Evolutionary conservation across 2,797 vertebrate species (phyloP), one percentile per base, ranked within the genome.

Genomic region (Kryptopterus vitreolus): DNA sequence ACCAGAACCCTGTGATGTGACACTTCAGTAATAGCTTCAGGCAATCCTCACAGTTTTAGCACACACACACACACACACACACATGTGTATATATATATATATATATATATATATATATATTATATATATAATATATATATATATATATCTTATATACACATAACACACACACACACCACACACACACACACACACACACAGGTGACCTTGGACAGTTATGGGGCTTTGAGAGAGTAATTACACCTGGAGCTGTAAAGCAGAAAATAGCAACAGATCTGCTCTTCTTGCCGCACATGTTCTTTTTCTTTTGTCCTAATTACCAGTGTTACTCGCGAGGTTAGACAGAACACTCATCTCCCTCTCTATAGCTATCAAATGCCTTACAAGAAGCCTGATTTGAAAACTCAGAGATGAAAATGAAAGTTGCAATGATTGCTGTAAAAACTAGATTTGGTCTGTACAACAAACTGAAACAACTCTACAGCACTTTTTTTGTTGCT

Each of bases 141-240:
- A 50, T 11, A 50, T 11, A 50, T 11, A 50, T 9, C n/a, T n/a
- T n/a, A 50, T 11, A 50, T 11, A 50, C 48, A 50, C 48, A 50
- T 11, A 50, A 50, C 15, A 38, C 20, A 38, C 29, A 38, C 62
- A 38, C 62, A 13, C 62, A 38, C 62, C 62, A 65, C 31, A 33
- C 18, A 65, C 62, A 43, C 62, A 66, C 11, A 50, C 65, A 26
- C 24, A 48, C 46, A 31, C 46, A 12, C 24, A 52, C 26, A 70
- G 74, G 69, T 78, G 69, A 78, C 63, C 77, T 50, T 75, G 58
- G 58, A 29, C 57, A 53, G 58, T 57, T 61, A 57, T 65, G 75
- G 65, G 75, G 24, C 69, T 82, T 57, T 74, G 80, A 78, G 78
- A 79, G 38, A 59, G 22, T 86, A 80, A 84, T 86, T 82, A 78